A percentile compares a stretch with the other conserved stretches of the same genome.
These are phyloP conservation scores for Dipodomys ordii DNA, from an alignment of 2,113 vertebrate genomes.

Conservation along the genomic window DNA sequence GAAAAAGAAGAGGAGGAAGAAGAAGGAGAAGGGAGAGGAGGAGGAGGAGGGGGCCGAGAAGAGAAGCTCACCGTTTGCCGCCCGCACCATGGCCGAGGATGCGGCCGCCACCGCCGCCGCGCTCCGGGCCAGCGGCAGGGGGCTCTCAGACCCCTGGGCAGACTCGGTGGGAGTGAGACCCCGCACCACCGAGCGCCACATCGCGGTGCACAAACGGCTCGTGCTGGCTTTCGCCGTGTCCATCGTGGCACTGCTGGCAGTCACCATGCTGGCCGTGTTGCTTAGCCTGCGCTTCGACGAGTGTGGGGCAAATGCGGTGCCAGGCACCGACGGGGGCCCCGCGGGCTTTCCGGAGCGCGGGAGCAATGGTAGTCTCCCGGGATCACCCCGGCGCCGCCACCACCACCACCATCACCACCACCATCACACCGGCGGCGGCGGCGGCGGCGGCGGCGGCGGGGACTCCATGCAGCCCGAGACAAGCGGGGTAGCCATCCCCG, in stretches of 20 bases:
- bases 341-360: conserved; percentile 64
- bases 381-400: conserved; percentile 80
- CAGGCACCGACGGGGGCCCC: conserved; percentile 69
- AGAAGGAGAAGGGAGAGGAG: conserved; percentile 1
- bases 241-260: conserved; percentile 93
- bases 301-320: conserved; percentile 83
- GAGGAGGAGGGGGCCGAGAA: conserved; percentile 71
- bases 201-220: conserved; percentile 93
- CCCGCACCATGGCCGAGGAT: conserved; percentile 90
- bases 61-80: conserved; percentile 80
- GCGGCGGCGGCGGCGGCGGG: conserved; percentile 30
- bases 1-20: conserved; percentile 69
- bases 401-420: not conserved
- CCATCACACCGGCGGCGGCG: no score
- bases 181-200: conserved; percentile 93
- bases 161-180: conserved; percentile 91
- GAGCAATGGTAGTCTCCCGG: conserved; percentile 79
- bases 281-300: conserved; percentile 94
- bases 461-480: conserved; percentile 48
- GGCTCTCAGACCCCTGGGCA: conserved; percentile 93
- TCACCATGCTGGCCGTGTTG: conserved; percentile 93
- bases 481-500: not conserved
- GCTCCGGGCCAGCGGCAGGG: conserved; percentile 87
- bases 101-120: conserved; percentile 87
- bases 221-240: conserved; percentile 95